A percentile compares a stretch with the other conserved stretches of the same genome.
Evolutionary conservation across 2,113 vertebrate genomes (phyloP).

Genomic region (Seriola rivoliana): DNA sequence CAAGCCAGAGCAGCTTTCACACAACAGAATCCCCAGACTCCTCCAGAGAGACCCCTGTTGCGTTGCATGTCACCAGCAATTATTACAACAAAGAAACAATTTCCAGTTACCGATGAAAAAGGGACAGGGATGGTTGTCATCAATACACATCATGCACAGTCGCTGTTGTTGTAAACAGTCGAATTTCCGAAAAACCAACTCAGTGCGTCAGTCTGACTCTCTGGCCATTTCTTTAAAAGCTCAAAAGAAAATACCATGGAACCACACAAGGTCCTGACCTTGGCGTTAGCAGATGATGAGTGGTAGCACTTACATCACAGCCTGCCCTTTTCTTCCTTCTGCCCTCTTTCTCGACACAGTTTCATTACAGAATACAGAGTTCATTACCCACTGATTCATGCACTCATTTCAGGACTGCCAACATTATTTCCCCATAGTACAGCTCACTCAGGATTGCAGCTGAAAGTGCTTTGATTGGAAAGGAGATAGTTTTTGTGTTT

Average conservation of each 20-base stretch:
- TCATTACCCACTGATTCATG: conserved; percentile 62
- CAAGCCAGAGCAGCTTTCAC: conserved; percentile 54
- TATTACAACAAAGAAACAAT: conserved; percentile 50
- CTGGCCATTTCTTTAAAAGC: conserved; percentile 53
- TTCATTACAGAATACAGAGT: conserved; percentile 69
- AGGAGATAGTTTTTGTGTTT: neutral
- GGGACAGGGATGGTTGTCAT: neutral
- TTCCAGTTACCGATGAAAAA: conserved; percentile 7
- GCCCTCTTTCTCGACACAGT: conserved; percentile 38
- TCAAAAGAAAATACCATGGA: conserved; percentile 52
- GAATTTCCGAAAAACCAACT: neutral
- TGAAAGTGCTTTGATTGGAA: neutral
- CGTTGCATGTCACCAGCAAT: conserved; percentile 61
- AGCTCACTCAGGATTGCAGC: neutral
- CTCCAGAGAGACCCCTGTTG: conserved; percentile 46
- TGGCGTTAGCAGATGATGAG: conserved; percentile 67
- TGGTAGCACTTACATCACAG: conserved; percentile 55
- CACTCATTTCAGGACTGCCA: conserved; percentile 49
- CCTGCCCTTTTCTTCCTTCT: conserved; percentile 54
- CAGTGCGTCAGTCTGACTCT: conserved; percentile 34
- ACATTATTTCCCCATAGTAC: conserved; percentile 18
- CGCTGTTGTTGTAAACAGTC: neutral
- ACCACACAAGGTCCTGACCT: conserved; percentile 55
- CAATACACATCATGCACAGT: neutral
- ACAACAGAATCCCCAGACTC: conserved; percentile 35